Conservation (phyloP, 2,888 invertebrate species). For the Nomada goodeniana region DNA sequence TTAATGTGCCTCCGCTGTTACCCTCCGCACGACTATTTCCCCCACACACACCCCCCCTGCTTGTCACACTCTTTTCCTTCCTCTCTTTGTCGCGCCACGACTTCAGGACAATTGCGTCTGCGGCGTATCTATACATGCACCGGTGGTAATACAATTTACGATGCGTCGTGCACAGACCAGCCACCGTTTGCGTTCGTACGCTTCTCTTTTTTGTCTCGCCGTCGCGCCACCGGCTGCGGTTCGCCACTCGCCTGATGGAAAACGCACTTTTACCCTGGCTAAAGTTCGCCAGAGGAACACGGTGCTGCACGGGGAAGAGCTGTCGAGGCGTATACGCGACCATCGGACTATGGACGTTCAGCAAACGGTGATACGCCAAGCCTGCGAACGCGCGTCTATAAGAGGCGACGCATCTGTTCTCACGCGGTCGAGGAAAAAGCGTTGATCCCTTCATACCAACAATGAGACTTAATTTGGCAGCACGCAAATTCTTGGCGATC, state of each 20-base stretch:
- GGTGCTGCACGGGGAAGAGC: background rate
- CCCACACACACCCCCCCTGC: background rate
- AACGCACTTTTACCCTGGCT: constrained; percentile 72
- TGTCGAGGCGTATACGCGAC: background rate
- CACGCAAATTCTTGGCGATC: constrained; percentile 20
- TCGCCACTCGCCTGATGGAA: constrained; percentile 80
- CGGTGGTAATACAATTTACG: constrained; percentile 70
- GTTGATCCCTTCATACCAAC: constrained; percentile 51
- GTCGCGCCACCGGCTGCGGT: constrained; percentile 76
- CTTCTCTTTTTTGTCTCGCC: constrained; percentile 44
- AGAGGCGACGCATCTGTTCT: constrained; percentile 23
- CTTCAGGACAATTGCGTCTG: constrained; percentile 80
- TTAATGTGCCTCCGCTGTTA: constrained; percentile 37
- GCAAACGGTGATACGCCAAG: constrained; percentile 11
- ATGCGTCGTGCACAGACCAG: constrained; percentile 45
- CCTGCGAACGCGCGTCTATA: constrained; percentile 50
- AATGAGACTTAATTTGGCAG: constrained; percentile 1
- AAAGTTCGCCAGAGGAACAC: background rate
- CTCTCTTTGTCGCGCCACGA: background rate
- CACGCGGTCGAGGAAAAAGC: constrained; percentile 37
- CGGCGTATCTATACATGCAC: constrained; percentile 71
- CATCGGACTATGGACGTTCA: constrained; percentile 4
- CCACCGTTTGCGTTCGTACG: constrained; percentile 31
- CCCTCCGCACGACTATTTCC: constrained; percentile 18
- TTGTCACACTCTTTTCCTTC: background rate